Base-by-base conservation (phyloP, 2,888 invertebrate species). In the Caenorhabditis macrosperma region DNA sequence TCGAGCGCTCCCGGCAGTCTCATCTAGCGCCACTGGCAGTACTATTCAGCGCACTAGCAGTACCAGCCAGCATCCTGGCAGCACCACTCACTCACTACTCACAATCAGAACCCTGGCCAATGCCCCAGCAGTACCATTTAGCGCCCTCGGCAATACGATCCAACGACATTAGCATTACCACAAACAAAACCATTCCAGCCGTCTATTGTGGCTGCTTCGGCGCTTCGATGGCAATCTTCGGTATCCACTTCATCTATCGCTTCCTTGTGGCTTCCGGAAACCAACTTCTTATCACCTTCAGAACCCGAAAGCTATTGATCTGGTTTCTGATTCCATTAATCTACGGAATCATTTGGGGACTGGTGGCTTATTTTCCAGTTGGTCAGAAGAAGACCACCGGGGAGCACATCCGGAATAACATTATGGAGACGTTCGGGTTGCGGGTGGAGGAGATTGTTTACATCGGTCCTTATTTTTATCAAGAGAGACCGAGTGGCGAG, bases 401-500 rank as follows among this genome's bases (percentile, higher is more conserved):
- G 26, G 69, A 69, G 50, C 38, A 69, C 41, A 69, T 69, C 15
- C n/a, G 60, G 60, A 69, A 22, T n/a, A 69, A 69, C 33, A 69
- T 69, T 12, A 28, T 69, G 33, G 59, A 57, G 17, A 59, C 59
- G 5, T 66, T 75, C n/a, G 74, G 59, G 15, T 28, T 66, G 33
- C 5, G 54, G 44, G 10, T 75, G 0, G 60, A 60, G 4, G 59
- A 75, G 10, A 60, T 35, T 2, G 64, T 66, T 5, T 66, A 59
- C 44, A 66, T 75, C 20, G 74, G 74, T 12, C 74, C 74, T n/a
- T 66, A 66, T 33, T 75, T 66, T 28, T 75, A 75, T 24, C 66
- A 75, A 6, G 50, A 66, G 17, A 20, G 22, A 17, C 24, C 46
- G 6, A 55, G 63, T 30, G 55, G 55, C 6, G 28, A 22, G 1